These are phyloP conservation scores for Peromyscus aztecus DNA, from an alignment of 2,797 vertebrate genomes.

Conservation along the genomic window DNA sequence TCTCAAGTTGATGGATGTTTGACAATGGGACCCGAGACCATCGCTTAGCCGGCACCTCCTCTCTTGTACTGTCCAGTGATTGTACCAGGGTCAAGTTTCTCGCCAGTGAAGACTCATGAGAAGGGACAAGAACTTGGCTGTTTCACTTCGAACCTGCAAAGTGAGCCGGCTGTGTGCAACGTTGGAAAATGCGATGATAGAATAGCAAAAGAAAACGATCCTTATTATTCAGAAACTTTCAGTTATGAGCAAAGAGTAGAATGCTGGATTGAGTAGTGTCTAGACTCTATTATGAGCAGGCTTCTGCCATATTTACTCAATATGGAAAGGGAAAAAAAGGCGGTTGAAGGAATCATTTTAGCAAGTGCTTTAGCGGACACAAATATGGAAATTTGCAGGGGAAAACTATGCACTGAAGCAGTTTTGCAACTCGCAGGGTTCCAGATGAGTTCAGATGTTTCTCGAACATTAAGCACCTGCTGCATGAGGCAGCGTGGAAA, in stretches of 20 bases:
- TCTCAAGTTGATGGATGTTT: neutral
- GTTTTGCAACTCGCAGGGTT: constrained; percentile 43
- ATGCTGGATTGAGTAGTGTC: neutral
- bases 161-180: neutral
- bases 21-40: neutral
- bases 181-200: neutral
- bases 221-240: constrained; percentile 5
- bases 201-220: neutral
- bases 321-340: neutral
- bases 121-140: neutral
- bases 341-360: constrained; percentile 34
- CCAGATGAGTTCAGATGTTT: constrained; percentile 35
- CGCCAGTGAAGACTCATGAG: neutral
- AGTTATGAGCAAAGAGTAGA: neutral
- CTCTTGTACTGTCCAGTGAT: neutral
- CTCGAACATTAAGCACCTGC: constrained; percentile 24
- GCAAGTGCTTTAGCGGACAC: constrained; percentile 7
- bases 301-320: constrained; percentile 45
- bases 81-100: neutral
- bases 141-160: neutral
- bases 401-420: constrained; percentile 5
- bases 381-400: constrained; percentile 5
- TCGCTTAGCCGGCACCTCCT: neutral
- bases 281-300: constrained; percentile 3
- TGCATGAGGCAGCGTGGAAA: neutral